These are phyloP conservation scores for Grantiella picta DNA, from an alignment of 2,113 vertebrate genomes.

Conservation along the genomic window DNA sequence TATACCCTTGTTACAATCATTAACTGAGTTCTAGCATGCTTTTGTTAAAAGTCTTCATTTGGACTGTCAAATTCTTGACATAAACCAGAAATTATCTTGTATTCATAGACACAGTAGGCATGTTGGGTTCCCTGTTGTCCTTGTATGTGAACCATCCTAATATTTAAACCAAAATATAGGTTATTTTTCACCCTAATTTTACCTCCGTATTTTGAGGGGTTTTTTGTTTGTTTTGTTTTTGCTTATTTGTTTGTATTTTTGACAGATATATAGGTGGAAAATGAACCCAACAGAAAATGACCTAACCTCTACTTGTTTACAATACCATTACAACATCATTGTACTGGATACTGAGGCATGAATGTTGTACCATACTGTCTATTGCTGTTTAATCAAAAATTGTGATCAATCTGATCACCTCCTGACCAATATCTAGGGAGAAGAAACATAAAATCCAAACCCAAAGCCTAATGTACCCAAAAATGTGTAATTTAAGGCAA, in stretches of 20 bases:
- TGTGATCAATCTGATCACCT: neutral
- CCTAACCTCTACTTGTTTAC: neutral
- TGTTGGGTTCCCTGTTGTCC: neutral
- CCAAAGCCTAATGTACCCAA: neutral
- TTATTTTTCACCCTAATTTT: neutral
- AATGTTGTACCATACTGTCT: neutral
- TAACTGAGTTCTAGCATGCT: neutral
- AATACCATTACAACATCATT: neutral
- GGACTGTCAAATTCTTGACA: neutral
- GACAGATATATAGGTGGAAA: too few relatives aligned
- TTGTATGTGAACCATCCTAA: neutral
- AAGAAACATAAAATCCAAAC: neutral
- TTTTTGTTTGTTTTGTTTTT: neutral
- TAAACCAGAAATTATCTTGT: neutral
- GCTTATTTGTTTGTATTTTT: neutral
- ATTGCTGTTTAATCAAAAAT: neutral
- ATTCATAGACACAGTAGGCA: neutral
- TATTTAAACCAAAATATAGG: neutral
- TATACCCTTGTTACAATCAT: neutral
- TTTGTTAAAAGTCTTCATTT: neutral
- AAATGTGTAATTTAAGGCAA: neutral
- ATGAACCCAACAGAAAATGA: neutral
- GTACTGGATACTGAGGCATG: too few relatives aligned
- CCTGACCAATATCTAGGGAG: neutral
- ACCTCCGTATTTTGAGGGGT: rapidly evolving